Conservation (phyloP, 2,888 invertebrate species). For the Hemicrepidius hirtus region DNA sequence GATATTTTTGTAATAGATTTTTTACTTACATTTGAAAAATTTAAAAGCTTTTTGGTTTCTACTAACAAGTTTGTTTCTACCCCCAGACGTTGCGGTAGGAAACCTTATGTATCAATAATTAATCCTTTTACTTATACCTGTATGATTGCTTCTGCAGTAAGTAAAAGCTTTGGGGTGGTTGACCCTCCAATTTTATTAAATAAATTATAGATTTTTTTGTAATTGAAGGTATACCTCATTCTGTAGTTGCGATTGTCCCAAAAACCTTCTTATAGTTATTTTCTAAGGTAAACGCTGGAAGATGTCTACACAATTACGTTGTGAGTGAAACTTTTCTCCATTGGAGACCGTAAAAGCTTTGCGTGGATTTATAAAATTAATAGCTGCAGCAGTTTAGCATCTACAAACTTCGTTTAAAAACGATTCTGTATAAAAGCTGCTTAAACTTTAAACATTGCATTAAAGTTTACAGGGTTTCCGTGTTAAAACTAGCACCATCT, state of each 20-base stretch:
- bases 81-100: too few species aligned
- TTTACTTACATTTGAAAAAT: too few species aligned
- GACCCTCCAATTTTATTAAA: too few species aligned
- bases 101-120: too few species aligned
- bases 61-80: too few species aligned
- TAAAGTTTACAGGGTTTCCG: slow-evolving; percentile 40
- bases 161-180: too few species aligned
- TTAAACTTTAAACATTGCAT: slow-evolving; percentile 48
- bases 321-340: slow-evolving; percentile 42
- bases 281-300: slow-evolving; percentile 5
- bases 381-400: slow-evolving; percentile 49
- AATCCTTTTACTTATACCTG: too few species aligned
- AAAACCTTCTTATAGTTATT: slow-evolving; percentile 3
- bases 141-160: too few species aligned
- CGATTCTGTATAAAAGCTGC: slow-evolving; percentile 49
- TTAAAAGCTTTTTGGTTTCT: too few species aligned
- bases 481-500: slow-evolving; percentile 46
- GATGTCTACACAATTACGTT: slow-evolving; percentile 37
- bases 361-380: slow-evolving; percentile 46
- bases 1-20: too few species aligned
- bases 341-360: slow-evolving; percentile 42
- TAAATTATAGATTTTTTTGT: too few species aligned
- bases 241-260: not conserved
- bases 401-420: slow-evolving; percentile 50
- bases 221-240: not conserved